A percentile compares a stretch with the other conserved stretches of the same genome.
Conservation (phyloP, 2,888 invertebrate genomes). For the Drosophila stalkeri region DNA sequence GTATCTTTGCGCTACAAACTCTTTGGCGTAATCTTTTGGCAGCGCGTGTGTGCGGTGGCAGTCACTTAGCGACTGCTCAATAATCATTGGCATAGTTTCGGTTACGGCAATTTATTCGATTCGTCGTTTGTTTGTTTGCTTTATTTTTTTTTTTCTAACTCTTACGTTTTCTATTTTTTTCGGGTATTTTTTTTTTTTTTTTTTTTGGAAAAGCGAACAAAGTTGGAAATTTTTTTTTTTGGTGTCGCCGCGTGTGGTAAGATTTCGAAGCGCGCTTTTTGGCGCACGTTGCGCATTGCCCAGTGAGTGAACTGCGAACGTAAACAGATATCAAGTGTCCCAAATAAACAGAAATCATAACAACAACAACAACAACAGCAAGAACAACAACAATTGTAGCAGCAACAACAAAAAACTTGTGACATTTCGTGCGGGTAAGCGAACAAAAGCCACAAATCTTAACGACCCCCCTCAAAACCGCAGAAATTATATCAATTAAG, state of each 20-base stretch:
- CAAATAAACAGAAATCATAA: conserved; percentile 16
- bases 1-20: conserved; percentile 3
- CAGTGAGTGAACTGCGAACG: conserved; percentile 41
- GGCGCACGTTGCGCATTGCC: conserved; percentile 37
- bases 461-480: conserved; percentile 26
- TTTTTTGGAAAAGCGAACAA: conserved; percentile 5
- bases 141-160: background rate
- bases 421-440: conserved; percentile 35
- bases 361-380: conserved; percentile 7
- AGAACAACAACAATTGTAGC: background rate
- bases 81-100: conserved; percentile 10
- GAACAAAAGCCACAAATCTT: conserved; percentile 43
- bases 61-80: conserved; percentile 8
- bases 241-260: conserved; percentile 42
- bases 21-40: conserved; percentile 36
- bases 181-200: conserved; percentile 4
- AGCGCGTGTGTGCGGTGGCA: conserved; percentile 37
- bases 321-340: conserved; percentile 34
- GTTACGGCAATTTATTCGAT: background rate
- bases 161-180: background rate
- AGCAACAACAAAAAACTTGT: background rate
- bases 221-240: conserved; percentile 19
- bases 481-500: conserved; percentile 37
- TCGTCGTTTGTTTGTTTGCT: no score
- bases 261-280: conserved; percentile 48